Base-by-base conservation (phyloP, 2,888 invertebrate genomes). In the Ornithoptera alexandrae region DNA sequence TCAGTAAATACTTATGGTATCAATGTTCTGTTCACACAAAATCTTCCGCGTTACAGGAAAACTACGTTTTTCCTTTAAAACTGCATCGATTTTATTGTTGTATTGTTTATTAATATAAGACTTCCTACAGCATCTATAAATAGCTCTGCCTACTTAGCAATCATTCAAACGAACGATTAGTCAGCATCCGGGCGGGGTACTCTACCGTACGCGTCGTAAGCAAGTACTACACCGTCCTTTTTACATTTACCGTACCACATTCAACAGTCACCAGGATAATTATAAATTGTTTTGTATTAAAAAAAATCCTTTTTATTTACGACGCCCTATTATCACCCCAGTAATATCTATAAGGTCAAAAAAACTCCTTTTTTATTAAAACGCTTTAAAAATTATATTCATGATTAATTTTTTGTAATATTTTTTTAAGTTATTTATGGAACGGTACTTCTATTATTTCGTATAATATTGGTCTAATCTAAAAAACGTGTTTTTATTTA, bases 141-240 rank as follows among this genome's bases (percentile, higher is more conserved):
- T 70, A 70, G 70, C 17, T n/a, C 20, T 53, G 22, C 39, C 56
- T 62, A 60, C 60, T 53, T 63, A 62, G 24, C 30, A 63, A 67
- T 74, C 73, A 74, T 75, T 76, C 69, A 71, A 72, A 73, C 71
- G 70, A 64, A 71, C 72, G 69, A 74, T 77, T 74, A 77, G 72
- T 75, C 77, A 75, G 72, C 71, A 71, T 71, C 70, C 69, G 72
- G 61, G 68, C 74, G 74, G 76, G 78, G 72, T 76, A 76, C 68
- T 75, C 74, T 74, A 70, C 68, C 18, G 50, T 50, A n/a, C 22
- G 62, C 46, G 39, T 62, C 58, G 30, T 58, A 62, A 39, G 57
- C 17, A 17, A 50, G 15, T 17, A 50, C 15, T 50, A 18, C 15
- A 50, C 50, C 17, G 17, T 50, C 18, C 15, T 50, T 50, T 15